Base-by-base conservation (phyloP, 1,140 invertebrate genomes). In the Oryzaephilus surinamensis region DNA sequence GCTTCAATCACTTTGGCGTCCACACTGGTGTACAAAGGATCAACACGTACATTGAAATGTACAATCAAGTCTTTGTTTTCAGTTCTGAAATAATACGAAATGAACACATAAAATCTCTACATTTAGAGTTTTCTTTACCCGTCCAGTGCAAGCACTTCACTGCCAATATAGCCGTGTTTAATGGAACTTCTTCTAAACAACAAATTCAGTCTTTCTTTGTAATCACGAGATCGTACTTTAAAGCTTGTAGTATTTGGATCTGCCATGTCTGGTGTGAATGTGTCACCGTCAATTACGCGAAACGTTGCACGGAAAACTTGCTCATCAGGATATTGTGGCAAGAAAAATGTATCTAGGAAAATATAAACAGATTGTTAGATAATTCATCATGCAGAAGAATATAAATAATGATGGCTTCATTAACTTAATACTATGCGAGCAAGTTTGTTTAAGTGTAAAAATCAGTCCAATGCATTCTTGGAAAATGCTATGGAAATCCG, bases 241-340 rank as follows among this genome's bases (percentile, higher is more conserved):
- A 82, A 84, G 16, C 67, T 63, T 42, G 72, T 63, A 4, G 76
- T 78, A 24, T 70, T 72, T 10, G 79, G 73, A 59, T 83, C 76
- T 2, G 77, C 72, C 37, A 82, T 60, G 30, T 75, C 71, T 34
- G 66, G 53, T n/a, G 56, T 60, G 62, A 77, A 83, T 2, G 69
- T 64, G 46, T 84, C 84, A 38, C 81, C 73, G 44, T 72, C 57
- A 39, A 61, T 64, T 46, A 87, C 71, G 58, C 73, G 70, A 55
- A 91, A 84, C 18, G 77, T 78, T 7, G 79, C 85, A 38, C 83
- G 70, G 58, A 86, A 91, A 2, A 84, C 71, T 56, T 82, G 77
- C 60, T 88, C 82, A 46, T 77, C 76, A 13, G 79, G 62, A 30
- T 77, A 73, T 45, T 85, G 77, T n/a, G 78, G 71, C 13, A 77